Conservation (phyloP, 2,797 vertebrate species). For the Phyllotis vaccarum region DNA sequence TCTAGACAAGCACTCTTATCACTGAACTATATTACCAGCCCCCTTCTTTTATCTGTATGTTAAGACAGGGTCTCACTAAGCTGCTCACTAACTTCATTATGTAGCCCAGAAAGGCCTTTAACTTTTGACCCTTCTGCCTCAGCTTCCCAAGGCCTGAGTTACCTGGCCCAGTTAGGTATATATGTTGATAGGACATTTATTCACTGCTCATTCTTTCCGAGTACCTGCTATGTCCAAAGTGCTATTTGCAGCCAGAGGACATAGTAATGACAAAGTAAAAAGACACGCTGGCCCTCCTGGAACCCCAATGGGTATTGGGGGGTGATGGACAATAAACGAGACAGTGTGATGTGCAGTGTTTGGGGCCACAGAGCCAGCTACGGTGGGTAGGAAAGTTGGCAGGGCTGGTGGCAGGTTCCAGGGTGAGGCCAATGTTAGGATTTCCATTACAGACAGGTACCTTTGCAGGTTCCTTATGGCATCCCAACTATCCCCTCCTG, state of each 20-base stretch:
- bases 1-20: not conserved
- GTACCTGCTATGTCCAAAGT: fast-evolving
- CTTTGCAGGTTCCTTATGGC: not conserved
- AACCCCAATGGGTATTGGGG: not conserved
- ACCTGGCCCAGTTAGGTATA: not conserved
- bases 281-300: not conserved
- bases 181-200: fast-evolving
- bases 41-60: not conserved
- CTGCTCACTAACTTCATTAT: not conserved
- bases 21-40: not conserved
- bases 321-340: fast-evolving
- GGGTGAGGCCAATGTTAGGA: not conserved
- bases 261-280: not conserved
- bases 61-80: not conserved
- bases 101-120: not conserved
- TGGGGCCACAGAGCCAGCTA: not conserved
- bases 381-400: fast-evolving
- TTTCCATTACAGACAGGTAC: fast-evolving
- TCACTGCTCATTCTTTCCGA: not conserved
- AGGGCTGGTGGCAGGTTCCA: fast-evolving
- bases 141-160: not conserved
- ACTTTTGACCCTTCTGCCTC: not conserved
- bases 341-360: fast-evolving
- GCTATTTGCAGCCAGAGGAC: not conserved
- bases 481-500: not conserved